Evolutionary conservation across 2,797 vertebrate species (phyloP).

Genomic region (Erethizon dorsatum): DNA sequence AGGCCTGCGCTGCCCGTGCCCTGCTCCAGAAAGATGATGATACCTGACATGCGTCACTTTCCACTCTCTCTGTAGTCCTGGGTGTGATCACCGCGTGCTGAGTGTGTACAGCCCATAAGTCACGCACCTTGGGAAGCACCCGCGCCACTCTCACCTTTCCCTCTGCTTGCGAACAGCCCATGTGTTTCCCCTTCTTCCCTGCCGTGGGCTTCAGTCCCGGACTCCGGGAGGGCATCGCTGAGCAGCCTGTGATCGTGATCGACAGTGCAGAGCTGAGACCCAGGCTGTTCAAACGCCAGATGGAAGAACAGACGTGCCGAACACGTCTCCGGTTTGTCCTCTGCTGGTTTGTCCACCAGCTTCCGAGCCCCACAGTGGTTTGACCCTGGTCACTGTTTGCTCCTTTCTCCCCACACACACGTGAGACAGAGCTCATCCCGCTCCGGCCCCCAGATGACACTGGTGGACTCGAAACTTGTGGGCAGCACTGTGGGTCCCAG

Average conservation of each 20-base stretch:
- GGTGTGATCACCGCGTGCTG: slow-evolving; percentile 38
- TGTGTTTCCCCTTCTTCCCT: slow-evolving; percentile 75
- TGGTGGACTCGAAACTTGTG: not conserved
- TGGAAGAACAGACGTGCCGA: not conserved
- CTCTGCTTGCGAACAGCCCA: slow-evolving; percentile 24
- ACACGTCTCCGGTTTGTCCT: fast-evolving
- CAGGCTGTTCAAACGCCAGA: not conserved
- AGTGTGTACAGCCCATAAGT: slow-evolving; percentile 78
- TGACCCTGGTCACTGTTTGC: not conserved
- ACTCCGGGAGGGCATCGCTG: not conserved
- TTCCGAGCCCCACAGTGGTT: not conserved
- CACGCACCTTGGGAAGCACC: slow-evolving; percentile 75
- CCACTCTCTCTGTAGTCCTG: slow-evolving; percentile 78
- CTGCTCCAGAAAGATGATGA: slow-evolving; percentile 46
- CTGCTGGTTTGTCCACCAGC: not conserved
- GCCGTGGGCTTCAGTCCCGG: slow-evolving; percentile 72
- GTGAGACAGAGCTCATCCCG: not conserved
- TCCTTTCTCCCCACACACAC: not conserved
- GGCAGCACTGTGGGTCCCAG: not conserved
- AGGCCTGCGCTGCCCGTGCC: not conserved
- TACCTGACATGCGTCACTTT: slow-evolving; percentile 77
- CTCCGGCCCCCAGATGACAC: not conserved
- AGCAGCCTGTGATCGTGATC: not conserved
- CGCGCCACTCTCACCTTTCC: slow-evolving; percentile 81
- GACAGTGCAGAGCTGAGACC: not conserved